Base-by-base conservation (phyloP, 2,888 invertebrate species). In the Drosophila phalerata region DNA sequence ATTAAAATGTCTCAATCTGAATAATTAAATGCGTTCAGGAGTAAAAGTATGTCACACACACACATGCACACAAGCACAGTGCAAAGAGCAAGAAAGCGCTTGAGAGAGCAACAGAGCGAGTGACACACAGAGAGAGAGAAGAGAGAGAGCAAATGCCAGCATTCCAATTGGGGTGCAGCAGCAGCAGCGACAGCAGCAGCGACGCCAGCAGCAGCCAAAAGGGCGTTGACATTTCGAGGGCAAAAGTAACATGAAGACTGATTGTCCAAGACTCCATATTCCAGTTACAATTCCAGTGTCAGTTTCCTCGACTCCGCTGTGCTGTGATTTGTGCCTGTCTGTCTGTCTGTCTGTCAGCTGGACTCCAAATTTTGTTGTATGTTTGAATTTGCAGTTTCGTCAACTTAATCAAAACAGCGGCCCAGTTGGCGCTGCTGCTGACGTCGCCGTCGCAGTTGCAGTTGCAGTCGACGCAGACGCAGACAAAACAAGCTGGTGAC, bases 191-290 rank as follows among this genome's bases (percentile, higher is more conserved):
- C 61, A 56, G 74, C 74, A 73, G 69, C 74, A 65, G 74, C 74
- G 73, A 69, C 74, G 62, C 8, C 30, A 28, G 6, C 71, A 66
- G 53, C 53, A 37, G 10, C 22, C 25, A 60, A 25, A 77, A 85
- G 88, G 85, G 87, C 85, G 85, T 88, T 86, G 85, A 88, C 85
- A 84, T 86, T 88, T 79, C 74, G 86, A 88, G 85, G 86, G 88
- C 85, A 76, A 53, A 64, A 65, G 79, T 81, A 85, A 86, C 70
- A 69, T 74, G 73, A 79, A 56, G 76, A 77, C 58, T 69, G 80
- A 67, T 70, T 79, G 77, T 77, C 67, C 75, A 72, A 19, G 25
- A 45, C 15, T 48, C 13, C 19, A 10, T 5, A 10, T 5, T 34
- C 40, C 37, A 37, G 42, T 40, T 74, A 56, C 79, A 48, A 55